Evolutionary conservation across 2,888 invertebrate species (phyloP), one percentile per base, ranked within the genome.

Genomic region (Elmis aenea): DNA sequence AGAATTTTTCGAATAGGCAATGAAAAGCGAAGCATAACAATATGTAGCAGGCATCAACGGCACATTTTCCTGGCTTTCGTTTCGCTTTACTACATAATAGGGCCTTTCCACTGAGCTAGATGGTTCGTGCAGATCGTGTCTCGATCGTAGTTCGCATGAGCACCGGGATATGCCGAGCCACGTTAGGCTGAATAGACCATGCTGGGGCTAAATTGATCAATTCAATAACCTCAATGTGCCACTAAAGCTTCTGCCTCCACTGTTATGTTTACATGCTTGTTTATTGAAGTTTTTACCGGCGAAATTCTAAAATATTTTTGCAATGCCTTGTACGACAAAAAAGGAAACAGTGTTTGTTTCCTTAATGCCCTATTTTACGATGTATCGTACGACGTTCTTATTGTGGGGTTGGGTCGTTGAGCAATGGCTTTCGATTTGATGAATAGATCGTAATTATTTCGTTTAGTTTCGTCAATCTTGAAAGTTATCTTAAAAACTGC

Each of bases 201-300:
- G 62, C 62, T 59, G 63, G 57, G 62, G 55, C 62, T 60, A 62
- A 67, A 67, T 67, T 67, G 67, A 67, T 67, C 66, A 66, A 67
- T 67, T 67, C 66, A 66, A 67, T 67, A 67, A 67, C 67, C 66
- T 52, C 64, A 65, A 66, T 62, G 64, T 64, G 62, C 58, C 52
- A 63, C 55, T 65, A 63, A 66, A 60, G 58, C 59, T 62, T 58
- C 62, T 55, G 62, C 62, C 61, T 62, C 54, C 58, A 57, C 57
- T 58, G 60, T 62, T 64, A 62, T 61, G 60, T 62, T 63, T 63
- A 63, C 60, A 62, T 60, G 60, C 54, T 45, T 54, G 59, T 55
- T 57, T 55, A 59, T 59, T 57, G 58, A 57, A 53, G 31, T 48
- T 48, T 44, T 37, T 42, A 30, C 37, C 30, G 28, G 32, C 37